A percentile compares a stretch with the other conserved stretches of the same genome.
phyloP scores from a whole-genome alignment of 2,888 invertebrate species.

The Dicyrtomina minuta region DNA sequence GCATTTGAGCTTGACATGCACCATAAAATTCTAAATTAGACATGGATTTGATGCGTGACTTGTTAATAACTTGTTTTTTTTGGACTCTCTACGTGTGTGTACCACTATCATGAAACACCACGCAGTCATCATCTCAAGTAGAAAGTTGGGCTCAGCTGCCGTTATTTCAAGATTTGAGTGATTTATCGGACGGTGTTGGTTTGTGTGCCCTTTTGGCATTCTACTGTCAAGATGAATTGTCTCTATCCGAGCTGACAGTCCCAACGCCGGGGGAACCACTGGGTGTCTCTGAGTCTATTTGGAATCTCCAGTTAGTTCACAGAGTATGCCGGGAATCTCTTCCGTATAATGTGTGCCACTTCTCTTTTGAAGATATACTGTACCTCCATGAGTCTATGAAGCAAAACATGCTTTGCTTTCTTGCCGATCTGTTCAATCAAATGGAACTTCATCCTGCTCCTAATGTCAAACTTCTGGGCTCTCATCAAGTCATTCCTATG shows the following conservation, averaged over 20 bases:
- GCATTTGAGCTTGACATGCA: not conserved
- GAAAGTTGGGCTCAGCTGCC: conserved; percentile 52
- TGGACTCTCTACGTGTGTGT: not conserved
- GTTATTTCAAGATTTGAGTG: conserved; percentile 71
- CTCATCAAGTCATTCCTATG: conserved; percentile 54
- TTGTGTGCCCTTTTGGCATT: conserved; percentile 83
- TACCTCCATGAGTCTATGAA: conserved; percentile 93
- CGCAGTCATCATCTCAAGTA: conserved; percentile 50
- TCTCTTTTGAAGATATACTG: conserved; percentile 92
- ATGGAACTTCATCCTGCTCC: conserved; percentile 90
- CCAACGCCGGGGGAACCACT: conserved; percentile 51
- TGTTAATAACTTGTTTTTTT: conserved; percentile 1
- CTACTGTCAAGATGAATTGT: conserved; percentile 80
- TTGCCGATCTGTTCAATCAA: conserved; percentile 90
- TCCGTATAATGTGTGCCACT: conserved; percentile 86
- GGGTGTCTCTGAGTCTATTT: conserved; percentile 59
- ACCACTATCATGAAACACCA: not conserved
- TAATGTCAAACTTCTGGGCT: conserved; percentile 80
- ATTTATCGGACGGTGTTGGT: conserved; percentile 87
- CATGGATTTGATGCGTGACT: not conserved
- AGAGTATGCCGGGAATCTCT: conserved; percentile 82
- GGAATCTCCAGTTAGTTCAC: conserved; percentile 84
- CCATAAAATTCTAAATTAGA: not conserved
- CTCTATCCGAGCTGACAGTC: conserved; percentile 66
- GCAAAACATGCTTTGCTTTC: conserved; percentile 83